Conservation (phyloP, 92 coral and sea anemone genomes). For the Ricordea florida region DNA sequence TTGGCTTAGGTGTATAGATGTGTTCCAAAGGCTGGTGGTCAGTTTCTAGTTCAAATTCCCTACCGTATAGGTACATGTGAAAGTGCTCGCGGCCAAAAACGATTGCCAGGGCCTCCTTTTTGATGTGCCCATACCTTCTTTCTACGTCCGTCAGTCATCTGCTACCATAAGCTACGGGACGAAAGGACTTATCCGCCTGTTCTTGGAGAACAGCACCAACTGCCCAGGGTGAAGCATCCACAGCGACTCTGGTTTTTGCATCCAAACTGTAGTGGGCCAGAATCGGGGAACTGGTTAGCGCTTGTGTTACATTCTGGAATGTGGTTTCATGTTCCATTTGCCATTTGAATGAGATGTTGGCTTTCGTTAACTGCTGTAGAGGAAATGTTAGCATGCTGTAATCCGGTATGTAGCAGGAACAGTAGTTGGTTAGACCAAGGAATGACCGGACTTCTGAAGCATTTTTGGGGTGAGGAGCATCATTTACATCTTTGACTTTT, state of each 20-base stretch:
- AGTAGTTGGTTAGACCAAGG: conserved; percentile 53
- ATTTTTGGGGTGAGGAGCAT: conserved; percentile 42
- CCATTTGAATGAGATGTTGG: too few relatives aligned
- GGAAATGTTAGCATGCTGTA: conserved; percentile 47
- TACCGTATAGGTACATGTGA: conserved; percentile 46
- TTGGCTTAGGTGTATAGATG: conserved; percentile 35
- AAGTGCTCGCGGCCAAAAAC: conserved; percentile 56
- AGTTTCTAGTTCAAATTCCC: conserved; percentile 54
- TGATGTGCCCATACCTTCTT: conserved; percentile 18
- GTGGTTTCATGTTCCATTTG: conserved; percentile 18
- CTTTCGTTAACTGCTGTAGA: background rate
- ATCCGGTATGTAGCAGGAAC: conserved; percentile 43
- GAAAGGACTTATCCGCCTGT: conserved; percentile 27
- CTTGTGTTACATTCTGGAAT: conserved; percentile 19
- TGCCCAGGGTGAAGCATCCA: conserved; percentile 57
- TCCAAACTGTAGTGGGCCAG: conserved; percentile 51
- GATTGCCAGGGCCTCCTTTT: conserved; percentile 28
- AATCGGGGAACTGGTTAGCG: conserved; percentile 27
- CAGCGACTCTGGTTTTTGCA: conserved; percentile 30
- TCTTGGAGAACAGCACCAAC: conserved; percentile 51
- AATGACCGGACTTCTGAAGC: conserved; percentile 55
- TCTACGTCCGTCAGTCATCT: conserved; percentile 29
- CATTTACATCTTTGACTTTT: conserved; percentile 37
- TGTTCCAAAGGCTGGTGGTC: conserved; percentile 58
- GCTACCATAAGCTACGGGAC: conserved; percentile 57